A percentile compares a stretch with the other conserved stretches of the same genome.
Conservation (phyloP, 2,113 vertebrate genomes). For the Sceloporus tristichus region DNA sequence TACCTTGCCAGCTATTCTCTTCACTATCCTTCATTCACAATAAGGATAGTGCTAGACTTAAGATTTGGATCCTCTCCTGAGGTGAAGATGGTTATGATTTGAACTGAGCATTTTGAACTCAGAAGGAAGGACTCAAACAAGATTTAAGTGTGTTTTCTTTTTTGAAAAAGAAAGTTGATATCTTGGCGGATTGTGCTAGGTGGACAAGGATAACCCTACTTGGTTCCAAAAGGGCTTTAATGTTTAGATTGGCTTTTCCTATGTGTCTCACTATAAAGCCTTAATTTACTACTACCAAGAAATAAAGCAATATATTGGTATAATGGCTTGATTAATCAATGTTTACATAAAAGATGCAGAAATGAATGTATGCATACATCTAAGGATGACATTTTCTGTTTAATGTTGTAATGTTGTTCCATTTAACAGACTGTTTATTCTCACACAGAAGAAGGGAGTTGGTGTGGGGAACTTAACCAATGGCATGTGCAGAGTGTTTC, state of each 20-base stretch:
- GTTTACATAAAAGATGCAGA: neutral
- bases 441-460: neutral
- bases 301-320: constrained; percentile 86
- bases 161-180: constrained; percentile 58
- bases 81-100: constrained; percentile 62
- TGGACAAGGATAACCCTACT: constrained; percentile 70
- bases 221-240: constrained; percentile 71
- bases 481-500: neutral
- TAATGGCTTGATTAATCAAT: constrained; percentile 29
- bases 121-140: constrained; percentile 59
- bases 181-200: constrained; percentile 75
- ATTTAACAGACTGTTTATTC: neutral
- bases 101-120: constrained; percentile 67
- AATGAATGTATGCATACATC: neutral
- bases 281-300: constrained; percentile 83
- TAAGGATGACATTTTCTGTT: neutral
- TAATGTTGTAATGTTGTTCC: neutral
- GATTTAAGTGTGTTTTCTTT: constrained; percentile 53
- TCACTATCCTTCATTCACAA: constrained; percentile 45
- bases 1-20: constrained; percentile 40
- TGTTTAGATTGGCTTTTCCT: constrained; percentile 82
- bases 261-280: constrained; percentile 83
- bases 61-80: constrained; percentile 52
- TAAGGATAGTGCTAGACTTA: constrained; percentile 33
- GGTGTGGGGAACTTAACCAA: neutral